These are phyloP conservation scores for Speoplatyrhinus poulsoni DNA, from an alignment of 2,113 vertebrate genomes.

Conservation along the genomic window DNA sequence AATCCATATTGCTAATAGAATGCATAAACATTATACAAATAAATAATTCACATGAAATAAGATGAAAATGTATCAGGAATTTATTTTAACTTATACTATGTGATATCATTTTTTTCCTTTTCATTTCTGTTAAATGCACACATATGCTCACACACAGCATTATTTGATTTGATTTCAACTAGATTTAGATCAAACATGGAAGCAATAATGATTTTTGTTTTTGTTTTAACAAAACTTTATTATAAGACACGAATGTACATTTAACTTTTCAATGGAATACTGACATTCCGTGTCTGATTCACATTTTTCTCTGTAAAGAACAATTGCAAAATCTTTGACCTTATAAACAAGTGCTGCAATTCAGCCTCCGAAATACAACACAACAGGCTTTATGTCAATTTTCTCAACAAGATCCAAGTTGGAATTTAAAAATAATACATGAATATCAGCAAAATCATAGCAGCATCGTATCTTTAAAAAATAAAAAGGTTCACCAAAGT, in stretches of 20 bases:
- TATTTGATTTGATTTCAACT: background rate
- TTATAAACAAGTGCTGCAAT: slow-evolving; percentile 74
- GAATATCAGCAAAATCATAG: slow-evolving; percentile 51
- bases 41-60: too few relatives aligned
- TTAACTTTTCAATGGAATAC: slow-evolving; percentile 65
- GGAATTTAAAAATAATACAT: slow-evolving; percentile 24
- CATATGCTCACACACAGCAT: background rate
- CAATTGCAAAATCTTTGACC: slow-evolving; percentile 59
- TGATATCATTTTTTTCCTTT: too few relatives aligned
- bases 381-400: slow-evolving; percentile 26
- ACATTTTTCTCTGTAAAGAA: slow-evolving; percentile 61
- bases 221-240: slow-evolving; percentile 73
- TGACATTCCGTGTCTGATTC: slow-evolving; percentile 62
- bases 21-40: too few relatives aligned
- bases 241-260: slow-evolving; percentile 74
- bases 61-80: too few relatives aligned
- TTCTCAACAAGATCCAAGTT: slow-evolving; percentile 32
- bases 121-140: too few relatives aligned
- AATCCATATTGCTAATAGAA: too few relatives aligned
- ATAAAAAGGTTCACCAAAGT: slow-evolving; percentile 10
- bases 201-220: slow-evolving; percentile 35
- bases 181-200: background rate
- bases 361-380: slow-evolving; percentile 55
- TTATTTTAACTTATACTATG: too few relatives aligned
- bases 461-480: slow-evolving; percentile 39